Base-by-base conservation (phyloP, 1,140 invertebrate species). In the Lasaia peninsularis region DNA sequence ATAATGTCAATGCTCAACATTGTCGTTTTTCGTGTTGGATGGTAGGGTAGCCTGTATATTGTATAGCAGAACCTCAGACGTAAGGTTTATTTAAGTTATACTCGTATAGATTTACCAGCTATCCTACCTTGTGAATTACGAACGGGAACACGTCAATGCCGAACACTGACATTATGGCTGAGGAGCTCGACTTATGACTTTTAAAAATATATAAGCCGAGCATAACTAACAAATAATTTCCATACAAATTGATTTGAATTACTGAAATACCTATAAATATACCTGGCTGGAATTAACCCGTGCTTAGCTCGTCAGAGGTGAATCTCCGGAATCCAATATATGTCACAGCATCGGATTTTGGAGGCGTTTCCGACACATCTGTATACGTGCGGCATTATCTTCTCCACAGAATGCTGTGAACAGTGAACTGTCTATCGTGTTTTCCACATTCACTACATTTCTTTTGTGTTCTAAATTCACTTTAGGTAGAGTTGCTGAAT, bases 301-400 rank as follows among this genome's bases (percentile, higher is more conserved):
- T 44, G 18, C 18, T 44, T 44, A 44, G 37, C 37, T 44, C 37
- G 37, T 44, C 37, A 44, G 37, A 44, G 37, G 37, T 44, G 37
- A 44, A 44, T 44, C 37, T 44, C 37, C 37, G 37, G 37, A 44
- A 44, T 44, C 37, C 37, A 44, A 44, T 44, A 44, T 44, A 44
- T 44, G 40, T 44, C 40, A 44, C 40, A 44, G 40, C 18, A 44
- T 44, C 40, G 40, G 40, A 44, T 44, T 44, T 44, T 44, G 40
- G 40, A 44, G 40, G 18, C 40, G 40, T 18, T 48, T 21, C 40
- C 40, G 40, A 48, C 40, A 48, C 40, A 48, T 48, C 40, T 48
- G 40, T 48, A 48, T 48, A 48, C 40, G 40, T 48, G 40, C 20
- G 40, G 40, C 40, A 20, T 48, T 48, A 48, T 48, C 40, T 48